Conservation (phyloP, 2,113 vertebrate genomes). For the Pholis gunnellus region DNA sequence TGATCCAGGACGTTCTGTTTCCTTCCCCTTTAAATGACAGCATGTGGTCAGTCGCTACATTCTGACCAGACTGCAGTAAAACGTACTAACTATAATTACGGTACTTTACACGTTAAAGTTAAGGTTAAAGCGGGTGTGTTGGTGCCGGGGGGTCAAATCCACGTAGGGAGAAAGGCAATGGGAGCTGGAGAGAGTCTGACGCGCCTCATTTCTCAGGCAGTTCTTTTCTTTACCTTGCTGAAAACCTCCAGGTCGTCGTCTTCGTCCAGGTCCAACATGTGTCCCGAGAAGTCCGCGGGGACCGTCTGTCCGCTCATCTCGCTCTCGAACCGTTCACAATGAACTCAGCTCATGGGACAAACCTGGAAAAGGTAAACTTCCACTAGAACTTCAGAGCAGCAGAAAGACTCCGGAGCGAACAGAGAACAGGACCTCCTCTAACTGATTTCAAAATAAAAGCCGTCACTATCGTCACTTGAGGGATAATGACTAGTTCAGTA, state of each 20-base stretch:
- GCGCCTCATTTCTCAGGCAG: background rate
- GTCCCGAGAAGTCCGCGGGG: constrained; percentile 69
- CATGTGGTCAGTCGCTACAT: too few relatives aligned
- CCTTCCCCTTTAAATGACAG: background rate
- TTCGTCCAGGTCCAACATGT: constrained; percentile 84
- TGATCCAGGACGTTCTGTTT: constrained; percentile 1
- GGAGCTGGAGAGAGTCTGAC: background rate
- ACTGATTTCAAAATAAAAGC: constrained; percentile 43
- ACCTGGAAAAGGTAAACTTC: constrained; percentile 53
- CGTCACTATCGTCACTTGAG: fast-evolving
- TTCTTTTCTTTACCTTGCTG: constrained; percentile 78
- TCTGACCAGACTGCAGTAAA: background rate
- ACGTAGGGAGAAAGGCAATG: constrained; percentile 23
- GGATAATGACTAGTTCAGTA: background rate
- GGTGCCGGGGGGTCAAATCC: constrained; percentile 15
- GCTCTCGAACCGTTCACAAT: background rate
- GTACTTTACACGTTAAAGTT: too few relatives aligned
- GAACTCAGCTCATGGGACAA: constrained; percentile 7
- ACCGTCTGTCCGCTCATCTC: constrained; percentile 64
- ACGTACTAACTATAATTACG: background rate
- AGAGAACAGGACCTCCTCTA: background rate
- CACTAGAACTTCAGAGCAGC: constrained; percentile 21
- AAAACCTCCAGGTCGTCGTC: constrained; percentile 88
- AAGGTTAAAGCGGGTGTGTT: background rate
- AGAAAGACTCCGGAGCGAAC: background rate